phyloP scores from a whole-genome alignment of 2,888 invertebrate species.

The Nudaria mundana region DNA sequence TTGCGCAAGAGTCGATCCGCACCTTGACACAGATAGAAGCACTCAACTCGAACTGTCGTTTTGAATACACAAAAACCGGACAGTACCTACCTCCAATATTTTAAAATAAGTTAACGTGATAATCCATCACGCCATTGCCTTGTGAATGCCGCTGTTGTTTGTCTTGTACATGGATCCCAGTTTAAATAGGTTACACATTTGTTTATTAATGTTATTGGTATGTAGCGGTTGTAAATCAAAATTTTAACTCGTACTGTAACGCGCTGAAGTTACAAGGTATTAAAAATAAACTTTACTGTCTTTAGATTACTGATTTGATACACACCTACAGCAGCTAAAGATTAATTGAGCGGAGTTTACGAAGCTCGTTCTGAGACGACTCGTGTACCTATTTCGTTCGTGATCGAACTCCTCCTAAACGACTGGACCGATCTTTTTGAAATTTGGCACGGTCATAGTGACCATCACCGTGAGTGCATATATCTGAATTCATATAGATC shows the following conservation, averaged over 20 bases:
- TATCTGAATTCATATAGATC: no score
- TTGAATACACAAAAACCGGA: slow-evolving; percentile 81
- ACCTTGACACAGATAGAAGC: slow-evolving; percentile 79
- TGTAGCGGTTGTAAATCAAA: background rate
- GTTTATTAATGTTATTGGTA: background rate
- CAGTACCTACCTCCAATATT: slow-evolving; percentile 70
- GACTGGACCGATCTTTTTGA: no score
- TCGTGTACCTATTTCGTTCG: no score
- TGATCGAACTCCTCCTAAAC: no score
- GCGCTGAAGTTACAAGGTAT: no score
- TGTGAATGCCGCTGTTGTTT: background rate
- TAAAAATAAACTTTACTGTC: no score
- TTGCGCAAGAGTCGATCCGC: slow-evolving; percentile 78
- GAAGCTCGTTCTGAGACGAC: no score
- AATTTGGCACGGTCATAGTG: no score
- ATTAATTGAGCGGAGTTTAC: no score
- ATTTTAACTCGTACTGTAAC: background rate
- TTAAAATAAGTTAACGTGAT: slow-evolving; percentile 30
- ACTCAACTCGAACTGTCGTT: slow-evolving; percentile 77
- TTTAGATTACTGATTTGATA: no score
- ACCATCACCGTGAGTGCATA: no score
- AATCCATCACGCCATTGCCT: background rate
- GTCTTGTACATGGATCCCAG: background rate
- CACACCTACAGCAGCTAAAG: no score
- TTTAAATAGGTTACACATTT: background rate